Conservation (phyloP, 2,113 vertebrate genomes). For the Lucifuga dentata region DNA sequence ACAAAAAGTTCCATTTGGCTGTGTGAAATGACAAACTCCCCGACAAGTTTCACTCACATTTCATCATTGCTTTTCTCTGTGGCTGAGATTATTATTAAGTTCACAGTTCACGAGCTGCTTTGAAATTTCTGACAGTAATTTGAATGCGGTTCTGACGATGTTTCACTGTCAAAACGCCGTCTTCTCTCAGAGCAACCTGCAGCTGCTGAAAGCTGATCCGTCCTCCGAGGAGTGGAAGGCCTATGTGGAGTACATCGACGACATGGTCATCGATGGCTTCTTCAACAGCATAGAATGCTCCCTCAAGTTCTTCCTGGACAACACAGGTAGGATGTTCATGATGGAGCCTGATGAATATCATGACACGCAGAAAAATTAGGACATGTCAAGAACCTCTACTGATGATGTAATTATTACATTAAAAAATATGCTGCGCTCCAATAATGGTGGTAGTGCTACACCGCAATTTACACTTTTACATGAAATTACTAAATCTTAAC, state of each 20-base stretch:
- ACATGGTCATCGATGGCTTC: slow-evolving; percentile 91
- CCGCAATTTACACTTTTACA: too few species aligned
- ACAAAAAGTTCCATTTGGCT: background rate
- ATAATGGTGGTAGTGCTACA: background rate
- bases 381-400: background rate
- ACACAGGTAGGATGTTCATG: slow-evolving; percentile 83
- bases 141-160: background rate
- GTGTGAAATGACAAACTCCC: slow-evolving; percentile 2
- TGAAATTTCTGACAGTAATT: background rate
- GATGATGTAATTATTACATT: too few species aligned
- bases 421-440: background rate
- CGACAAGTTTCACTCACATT: slow-evolving; percentile 17
- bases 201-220: slow-evolving; percentile 85
- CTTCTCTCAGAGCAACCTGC: slow-evolving; percentile 86
- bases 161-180: background rate
- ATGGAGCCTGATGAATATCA: background rate
- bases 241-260: slow-evolving; percentile 90
- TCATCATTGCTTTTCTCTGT: slow-evolving; percentile 24
- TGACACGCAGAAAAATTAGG: background rate
- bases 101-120: background rate
- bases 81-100: background rate
- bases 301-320: slow-evolving; percentile 91
- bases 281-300: slow-evolving; percentile 89
- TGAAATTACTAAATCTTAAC: too few species aligned
- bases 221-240: slow-evolving; percentile 86